These are phyloP conservation scores for Sebastes iracundus DNA, from an alignment of 2,797 vertebrate species.

Conservation along the genomic window DNA sequence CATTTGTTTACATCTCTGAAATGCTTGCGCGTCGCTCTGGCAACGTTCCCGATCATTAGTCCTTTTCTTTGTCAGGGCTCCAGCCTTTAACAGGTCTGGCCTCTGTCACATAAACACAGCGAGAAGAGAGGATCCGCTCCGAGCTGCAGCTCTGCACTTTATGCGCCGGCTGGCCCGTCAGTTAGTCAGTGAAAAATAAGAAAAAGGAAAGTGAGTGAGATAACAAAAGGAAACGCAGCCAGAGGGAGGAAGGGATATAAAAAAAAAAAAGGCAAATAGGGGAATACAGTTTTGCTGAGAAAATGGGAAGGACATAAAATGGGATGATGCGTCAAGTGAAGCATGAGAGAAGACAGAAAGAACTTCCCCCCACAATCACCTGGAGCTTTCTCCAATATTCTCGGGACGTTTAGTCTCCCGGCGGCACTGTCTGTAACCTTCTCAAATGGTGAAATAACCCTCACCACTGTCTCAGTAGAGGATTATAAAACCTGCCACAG, in stretches of 20 bases:
- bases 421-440: conserved; percentile 17
- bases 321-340: conserved; percentile 19
- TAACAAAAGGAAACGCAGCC: conserved; percentile 29
- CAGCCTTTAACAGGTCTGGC: conserved; percentile 74
- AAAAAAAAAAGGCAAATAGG: conserved; percentile 20
- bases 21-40: conserved; percentile 72
- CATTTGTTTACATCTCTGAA: conserved; percentile 73
- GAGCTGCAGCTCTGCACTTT: conserved; percentile 25
- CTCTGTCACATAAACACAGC: conserved; percentile 72
- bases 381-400: conserved; percentile 41
- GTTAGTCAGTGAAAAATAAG: conserved; percentile 1
- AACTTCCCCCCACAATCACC: conserved; percentile 34
- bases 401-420: conserved; percentile 14
- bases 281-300: background rate
- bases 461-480: conserved; percentile 38
- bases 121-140: conserved; percentile 44
- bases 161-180: conserved; percentile 4
- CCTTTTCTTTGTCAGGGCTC: conserved; percentile 68
- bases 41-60: conserved; percentile 68
- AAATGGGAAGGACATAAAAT: conserved; percentile 37
- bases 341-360: conserved; percentile 19
- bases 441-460: conserved; percentile 57
- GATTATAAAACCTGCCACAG: conserved; percentile 76
- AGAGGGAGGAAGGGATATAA: background rate
- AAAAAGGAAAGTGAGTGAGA: conserved; percentile 5